Base-by-base conservation (phyloP, 2,797 vertebrate species). In the Pitangus sulphuratus region DNA sequence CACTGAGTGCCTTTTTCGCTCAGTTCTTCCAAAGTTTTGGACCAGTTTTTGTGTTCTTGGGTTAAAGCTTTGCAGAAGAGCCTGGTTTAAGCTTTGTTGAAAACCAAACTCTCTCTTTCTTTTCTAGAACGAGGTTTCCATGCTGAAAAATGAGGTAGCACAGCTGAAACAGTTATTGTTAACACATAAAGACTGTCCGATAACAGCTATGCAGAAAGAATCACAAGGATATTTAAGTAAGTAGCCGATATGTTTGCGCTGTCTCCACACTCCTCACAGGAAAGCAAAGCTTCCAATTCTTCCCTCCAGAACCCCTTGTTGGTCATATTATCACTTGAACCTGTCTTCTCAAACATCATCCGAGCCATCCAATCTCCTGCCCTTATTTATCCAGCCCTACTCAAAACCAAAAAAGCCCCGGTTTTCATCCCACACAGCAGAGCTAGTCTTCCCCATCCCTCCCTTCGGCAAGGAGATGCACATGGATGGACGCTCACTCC, bases 151-250 rank as follows among this genome's bases (percentile, higher is more conserved):
- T 11, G 99, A 99, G 97, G 99, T 99, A 98, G 99, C 99, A 92
- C 99, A 99, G 97, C 99, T 99, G 96, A 99, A 99, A 97, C 99
- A 99, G 98, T 98, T 99, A 95, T 98, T 99, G 97, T 98, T 99
- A 98, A 99, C 99, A 91, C 99, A 99, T 98, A 99, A 99, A 98
- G 99, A 99, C 98, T 99, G 99, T 98, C 99, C 99, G 74, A 99
- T 99, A 98, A 99, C 99, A 97, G 98, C 99, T 98, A 99, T 99
- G 99, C 99, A 99, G 98, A 99, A 99, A 98, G 99, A 99, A 93
- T 99, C 99, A 35, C 99, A 99, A 98, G 99, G 99, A 98, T 99
- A 99, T 98, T 98, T 99, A 98, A 99, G 99, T 99, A 99, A 99
- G 99, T 99, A 98, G 93, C 95, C 74, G 74, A 58, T 92, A 71